Evolutionary conservation across 2,797 vertebrate genomes (phyloP).

Genomic region (Pantherophis vulpinus): DNA sequence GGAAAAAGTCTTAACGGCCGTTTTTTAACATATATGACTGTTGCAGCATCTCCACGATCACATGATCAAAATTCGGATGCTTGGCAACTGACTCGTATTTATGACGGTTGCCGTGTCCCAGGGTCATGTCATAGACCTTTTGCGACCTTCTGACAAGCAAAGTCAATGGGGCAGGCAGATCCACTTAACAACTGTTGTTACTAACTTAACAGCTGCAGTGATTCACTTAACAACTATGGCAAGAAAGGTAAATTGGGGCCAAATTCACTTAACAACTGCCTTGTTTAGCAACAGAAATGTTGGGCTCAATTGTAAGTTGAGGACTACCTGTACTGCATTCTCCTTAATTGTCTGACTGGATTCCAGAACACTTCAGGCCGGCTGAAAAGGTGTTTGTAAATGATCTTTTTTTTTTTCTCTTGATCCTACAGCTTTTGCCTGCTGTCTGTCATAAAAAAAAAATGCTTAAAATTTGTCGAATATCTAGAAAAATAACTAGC

Average conservation of each 20-base stretch:
- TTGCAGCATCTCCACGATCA: not conserved
- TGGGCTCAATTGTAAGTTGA: not conserved
- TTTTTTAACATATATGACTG: not conserved
- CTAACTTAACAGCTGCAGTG: too few relatives aligned
- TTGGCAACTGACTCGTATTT: not conserved
- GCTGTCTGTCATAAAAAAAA: not conserved
- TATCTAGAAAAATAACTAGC: not conserved
- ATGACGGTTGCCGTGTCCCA: not conserved
- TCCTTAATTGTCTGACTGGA: not conserved
- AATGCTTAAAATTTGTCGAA: not conserved
- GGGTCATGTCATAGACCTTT: not conserved
- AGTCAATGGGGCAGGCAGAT: not conserved
- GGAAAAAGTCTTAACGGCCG: not conserved
- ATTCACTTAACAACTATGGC: not conserved
- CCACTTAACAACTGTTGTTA: too few relatives aligned
- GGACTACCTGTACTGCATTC: not conserved
- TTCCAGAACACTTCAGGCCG: not conserved
- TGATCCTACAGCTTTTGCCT: not conserved
- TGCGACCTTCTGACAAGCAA: not conserved
- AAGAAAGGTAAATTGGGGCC: not conserved
- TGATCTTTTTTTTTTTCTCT: not conserved
- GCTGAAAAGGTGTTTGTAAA: not conserved
- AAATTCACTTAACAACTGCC: not conserved
- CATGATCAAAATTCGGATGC: not conserved
- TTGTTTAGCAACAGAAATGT: not conserved